Conservation (phyloP, 2,888 invertebrate genomes). For the Eucriotettix oculatus region DNA sequence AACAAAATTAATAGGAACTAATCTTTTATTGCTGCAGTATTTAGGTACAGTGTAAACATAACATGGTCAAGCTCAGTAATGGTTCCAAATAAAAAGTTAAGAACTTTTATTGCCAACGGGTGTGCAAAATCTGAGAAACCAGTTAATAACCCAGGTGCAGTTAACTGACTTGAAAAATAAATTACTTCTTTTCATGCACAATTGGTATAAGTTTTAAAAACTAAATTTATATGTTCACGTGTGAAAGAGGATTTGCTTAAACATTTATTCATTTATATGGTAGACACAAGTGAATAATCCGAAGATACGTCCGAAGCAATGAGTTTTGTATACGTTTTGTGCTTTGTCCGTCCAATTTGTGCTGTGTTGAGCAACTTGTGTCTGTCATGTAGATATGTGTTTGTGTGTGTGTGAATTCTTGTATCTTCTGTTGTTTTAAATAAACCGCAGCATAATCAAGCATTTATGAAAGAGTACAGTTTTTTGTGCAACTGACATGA, state of each 20-base stretch:
- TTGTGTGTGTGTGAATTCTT: constrained; percentile 22
- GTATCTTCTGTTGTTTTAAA: constrained; percentile 10
- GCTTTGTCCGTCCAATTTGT: constrained; percentile 19
- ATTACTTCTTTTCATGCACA: background rate
- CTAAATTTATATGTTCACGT: too few species aligned
- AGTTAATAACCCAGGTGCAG: background rate
- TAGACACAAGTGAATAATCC: constrained; percentile 23
- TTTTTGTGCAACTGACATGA: too few species aligned
- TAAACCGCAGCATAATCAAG: constrained; percentile 4
- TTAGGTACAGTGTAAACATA: too few species aligned
- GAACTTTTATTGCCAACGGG: too few species aligned
- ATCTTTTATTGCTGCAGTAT: too few species aligned
- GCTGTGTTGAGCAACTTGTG: constrained; percentile 28
- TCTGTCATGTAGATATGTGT: constrained; percentile 27
- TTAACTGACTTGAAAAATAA: background rate
- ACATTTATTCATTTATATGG: constrained; percentile 16
- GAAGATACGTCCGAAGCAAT: background rate
- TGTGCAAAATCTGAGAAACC: too few species aligned
- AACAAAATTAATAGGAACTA: too few species aligned
- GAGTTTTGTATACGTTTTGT: constrained; percentile 8
- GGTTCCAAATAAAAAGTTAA: too few species aligned
- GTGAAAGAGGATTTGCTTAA: too few species aligned
- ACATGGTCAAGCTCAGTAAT: too few species aligned
- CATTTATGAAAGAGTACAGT: constrained; percentile 5
- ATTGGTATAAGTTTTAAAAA: too few species aligned